Base-by-base conservation (phyloP, 1,140 invertebrate species). In the Vollenhovia emeryi region DNA sequence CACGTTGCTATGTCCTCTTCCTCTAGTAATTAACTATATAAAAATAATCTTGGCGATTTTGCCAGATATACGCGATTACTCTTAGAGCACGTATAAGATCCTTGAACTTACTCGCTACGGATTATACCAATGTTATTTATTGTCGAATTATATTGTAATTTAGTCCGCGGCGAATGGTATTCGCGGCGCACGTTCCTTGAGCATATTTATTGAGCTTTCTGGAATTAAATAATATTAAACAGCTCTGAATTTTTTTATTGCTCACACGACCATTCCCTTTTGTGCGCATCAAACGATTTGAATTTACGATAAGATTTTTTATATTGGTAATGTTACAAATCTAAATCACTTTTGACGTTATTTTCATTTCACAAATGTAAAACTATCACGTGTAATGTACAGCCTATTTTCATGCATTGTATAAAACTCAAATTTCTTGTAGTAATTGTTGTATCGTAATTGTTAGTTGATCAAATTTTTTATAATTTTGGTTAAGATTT, bases 91-190 rank as follows among this genome's bases (percentile, higher is more conserved):
- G 27, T 64, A 50, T 55, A 64, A 36, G 33, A 55, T 55, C 60
- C 36, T 79, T 66, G 43, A 84, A 48, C 52, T 79, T 84, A 84
- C 82, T 84, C 73, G 59, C 33, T 66, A 55, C 1, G 43, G 8
- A 52, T 74, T 83, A 82, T 59, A 45, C 36, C n/a, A 73, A 68
- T 45, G 73, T 82, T 89, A 89, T 89, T 89, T 89, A 89, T 89
- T 89, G 36, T 86, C 52, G 43, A 88, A 87, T 80, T 69, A 84
- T 69, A 87, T 60, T 68, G 4, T 84, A 84, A 80, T 74, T 84
- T 73, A 79, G 62, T 84, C 59, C 48, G 50, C 75, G 55, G 55
- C 11, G n/a, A 55, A 69, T 33, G 33, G 33, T 82, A 52, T 83
- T 84, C 71, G 80, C 71, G 60, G 18, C 33, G 36, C 27, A 60